These are phyloP conservation scores for Melanocharis versteri DNA, from an alignment of 2,113 vertebrate genomes.

Conservation along the genomic window DNA sequence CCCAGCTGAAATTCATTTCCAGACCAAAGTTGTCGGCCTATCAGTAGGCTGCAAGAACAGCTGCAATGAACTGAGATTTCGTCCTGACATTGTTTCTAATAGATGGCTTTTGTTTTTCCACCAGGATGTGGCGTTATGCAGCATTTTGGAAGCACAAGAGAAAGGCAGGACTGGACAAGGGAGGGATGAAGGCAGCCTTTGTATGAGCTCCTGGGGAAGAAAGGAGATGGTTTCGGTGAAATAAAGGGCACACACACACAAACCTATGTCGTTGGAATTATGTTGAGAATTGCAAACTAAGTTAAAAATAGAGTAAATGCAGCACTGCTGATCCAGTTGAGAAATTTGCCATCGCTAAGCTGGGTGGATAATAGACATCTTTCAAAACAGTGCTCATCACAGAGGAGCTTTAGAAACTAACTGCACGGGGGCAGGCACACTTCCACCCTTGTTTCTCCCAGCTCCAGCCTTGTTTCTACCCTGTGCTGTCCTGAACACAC, in stretches of 20 bases:
- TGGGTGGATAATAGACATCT: not conserved
- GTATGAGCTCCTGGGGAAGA: not conserved
- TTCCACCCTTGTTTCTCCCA: not conserved
- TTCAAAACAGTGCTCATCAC: not conserved
- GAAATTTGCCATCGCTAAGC: not conserved
- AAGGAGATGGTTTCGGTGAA: not conserved
- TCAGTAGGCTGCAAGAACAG: conserved; percentile 7
- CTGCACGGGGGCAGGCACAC: not conserved
- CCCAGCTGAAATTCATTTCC: not conserved
- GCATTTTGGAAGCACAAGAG: conserved; percentile 22
- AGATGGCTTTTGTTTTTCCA: conserved; percentile 49
- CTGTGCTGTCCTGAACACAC: fast-evolving
- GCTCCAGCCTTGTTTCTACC: not conserved
- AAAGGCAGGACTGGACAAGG: conserved; percentile 13
- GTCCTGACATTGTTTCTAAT: not conserved
- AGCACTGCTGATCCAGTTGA: not conserved
- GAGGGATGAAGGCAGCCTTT: conserved; percentile 46
- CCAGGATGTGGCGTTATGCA: conserved; percentile 29
- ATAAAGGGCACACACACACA: not conserved
- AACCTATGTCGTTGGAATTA: not conserved
- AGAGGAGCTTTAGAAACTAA: not conserved
- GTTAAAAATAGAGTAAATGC: conserved; percentile 3
- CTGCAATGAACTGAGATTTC: conserved; percentile 4
- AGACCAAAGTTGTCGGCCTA: not conserved
- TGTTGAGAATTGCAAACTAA: not conserved